phyloP scores from a whole-genome alignment of 2,113 vertebrate species.

The Etheostoma cragini region DNA sequence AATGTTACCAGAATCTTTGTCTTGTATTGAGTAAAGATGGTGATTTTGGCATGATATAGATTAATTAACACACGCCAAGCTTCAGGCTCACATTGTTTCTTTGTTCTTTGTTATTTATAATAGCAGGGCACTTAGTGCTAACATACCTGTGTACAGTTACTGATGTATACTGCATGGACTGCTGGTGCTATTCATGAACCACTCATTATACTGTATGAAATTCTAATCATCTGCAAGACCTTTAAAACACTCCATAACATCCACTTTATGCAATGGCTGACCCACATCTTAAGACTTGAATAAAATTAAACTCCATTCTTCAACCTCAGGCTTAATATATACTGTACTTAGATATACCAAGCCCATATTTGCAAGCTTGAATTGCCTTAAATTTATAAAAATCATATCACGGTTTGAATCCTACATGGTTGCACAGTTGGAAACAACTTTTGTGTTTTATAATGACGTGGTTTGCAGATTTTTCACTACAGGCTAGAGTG shows the following conservation, averaged over 20 bases:
- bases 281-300: slow-evolving; percentile 20
- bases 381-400: slow-evolving; percentile 19
- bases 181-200: slow-evolving; percentile 3
- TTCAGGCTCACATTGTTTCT: not conserved
- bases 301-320: slow-evolving; percentile 23
- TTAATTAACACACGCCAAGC: not conserved
- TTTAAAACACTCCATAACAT: slow-evolving; percentile 20
- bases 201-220: slow-evolving; percentile 45
- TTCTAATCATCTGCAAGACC: slow-evolving; percentile 38
- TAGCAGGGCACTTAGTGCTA: not conserved
- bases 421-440: slow-evolving; percentile 13
- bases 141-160: not conserved
- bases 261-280: not conserved
- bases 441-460: slow-evolving; percentile 30
- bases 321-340: not conserved
- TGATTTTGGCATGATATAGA: not conserved
- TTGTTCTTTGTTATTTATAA: not conserved
- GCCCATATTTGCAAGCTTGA: slow-evolving; percentile 8
- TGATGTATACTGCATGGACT: not conserved
- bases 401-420: slow-evolving; percentile 24
- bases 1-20: not conserved
- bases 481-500: slow-evolving; percentile 21
- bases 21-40: not conserved
- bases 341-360: slow-evolving; percentile 8
- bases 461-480: slow-evolving; percentile 14